Evolutionary conservation across 30 jellyfish, hydroid and myxozoan genomes (phyloP).

Genomic region (Cassiopea xamachana): DNA sequence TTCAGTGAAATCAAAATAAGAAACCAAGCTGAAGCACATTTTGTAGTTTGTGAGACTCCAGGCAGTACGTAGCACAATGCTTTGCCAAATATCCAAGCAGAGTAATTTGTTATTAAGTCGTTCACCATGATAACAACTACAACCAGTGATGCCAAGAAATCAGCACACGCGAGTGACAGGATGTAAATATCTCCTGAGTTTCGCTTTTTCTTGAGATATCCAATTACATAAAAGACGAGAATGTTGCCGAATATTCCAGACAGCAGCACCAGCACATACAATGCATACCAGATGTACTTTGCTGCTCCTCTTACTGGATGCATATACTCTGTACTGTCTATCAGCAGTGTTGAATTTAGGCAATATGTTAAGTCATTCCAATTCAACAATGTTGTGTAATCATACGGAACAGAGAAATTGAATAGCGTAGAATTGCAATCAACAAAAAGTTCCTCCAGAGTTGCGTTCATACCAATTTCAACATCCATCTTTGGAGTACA

Average conservation of each 20-base stretch:
- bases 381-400: no score
- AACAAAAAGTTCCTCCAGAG: no score
- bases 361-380: no score
- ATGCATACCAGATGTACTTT: slow-evolving; percentile 9
- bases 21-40: slow-evolving; percentile 47
- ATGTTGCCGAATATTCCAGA: slow-evolving; percentile 61
- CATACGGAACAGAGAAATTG: no score
- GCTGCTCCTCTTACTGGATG: slow-evolving; percentile 5
- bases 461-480: no score
- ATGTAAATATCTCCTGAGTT: slow-evolving; percentile 50
- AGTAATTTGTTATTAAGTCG: slow-evolving; percentile 17
- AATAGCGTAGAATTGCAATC: no score
- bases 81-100: slow-evolving; percentile 57
- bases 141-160: slow-evolving; percentile 42
- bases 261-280: slow-evolving; percentile 24
- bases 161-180: slow-evolving; percentile 46
- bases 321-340: not conserved
- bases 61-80: slow-evolving; percentile 64
- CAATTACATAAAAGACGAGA: slow-evolving; percentile 58
- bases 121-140: slow-evolving; percentile 41
- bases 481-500: no score
- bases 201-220: slow-evolving; percentile 42
- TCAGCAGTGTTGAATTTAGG: not conserved
- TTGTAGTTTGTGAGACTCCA: slow-evolving; percentile 23
- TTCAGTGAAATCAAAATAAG: slow-evolving; percentile 57